Percentiles rank a stretch among this genome's conserved stretches.
Evolutionary conservation across 2,797 vertebrate genomes (phyloP).

Genomic region (Chelon auratus): DNA sequence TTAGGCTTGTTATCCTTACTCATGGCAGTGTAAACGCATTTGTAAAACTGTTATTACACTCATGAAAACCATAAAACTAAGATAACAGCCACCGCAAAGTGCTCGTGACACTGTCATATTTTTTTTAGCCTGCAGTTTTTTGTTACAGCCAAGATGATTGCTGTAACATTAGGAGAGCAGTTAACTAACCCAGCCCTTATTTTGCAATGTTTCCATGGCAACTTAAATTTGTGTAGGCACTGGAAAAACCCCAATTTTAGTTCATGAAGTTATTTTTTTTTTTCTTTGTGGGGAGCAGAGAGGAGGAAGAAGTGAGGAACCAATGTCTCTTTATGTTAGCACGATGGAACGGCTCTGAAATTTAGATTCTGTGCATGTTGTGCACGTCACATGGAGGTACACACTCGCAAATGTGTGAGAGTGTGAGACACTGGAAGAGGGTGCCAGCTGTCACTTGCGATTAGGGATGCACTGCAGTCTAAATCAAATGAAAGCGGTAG

Average conservation of each 20-base stretch:
- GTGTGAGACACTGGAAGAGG: neutral
- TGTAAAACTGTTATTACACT: conserved; percentile 34
- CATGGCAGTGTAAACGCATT: conserved; percentile 13
- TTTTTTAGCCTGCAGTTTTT: conserved; percentile 68
- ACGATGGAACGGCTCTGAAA: conserved; percentile 15
- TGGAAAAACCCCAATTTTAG: conserved; percentile 77
- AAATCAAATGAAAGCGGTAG: neutral
- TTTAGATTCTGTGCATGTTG: neutral
- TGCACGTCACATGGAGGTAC: neutral
- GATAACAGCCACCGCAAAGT: conserved; percentile 35
- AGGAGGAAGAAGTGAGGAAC: conserved; percentile 38
- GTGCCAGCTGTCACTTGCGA: conserved; percentile 3
- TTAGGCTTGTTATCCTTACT: neutral
- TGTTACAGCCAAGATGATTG: conserved; percentile 69
- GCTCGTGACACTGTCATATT: conserved; percentile 17
- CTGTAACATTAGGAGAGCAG: conserved; percentile 71
- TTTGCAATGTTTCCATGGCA: conserved; percentile 78
- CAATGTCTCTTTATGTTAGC: conserved; percentile 36
- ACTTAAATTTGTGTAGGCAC: conserved; percentile 76
- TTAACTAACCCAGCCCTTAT: conserved; percentile 75
- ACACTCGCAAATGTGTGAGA: neutral
- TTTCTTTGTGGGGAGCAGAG: conserved; percentile 32
- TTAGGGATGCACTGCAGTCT: neutral
- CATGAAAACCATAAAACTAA: conserved; percentile 46
- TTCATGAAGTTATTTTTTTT: conserved; percentile 40